Evolutionary conservation across 2,113 vertebrate species (phyloP), one percentile per base, ranked within the genome.

Genomic region (Athene noctua): DNA sequence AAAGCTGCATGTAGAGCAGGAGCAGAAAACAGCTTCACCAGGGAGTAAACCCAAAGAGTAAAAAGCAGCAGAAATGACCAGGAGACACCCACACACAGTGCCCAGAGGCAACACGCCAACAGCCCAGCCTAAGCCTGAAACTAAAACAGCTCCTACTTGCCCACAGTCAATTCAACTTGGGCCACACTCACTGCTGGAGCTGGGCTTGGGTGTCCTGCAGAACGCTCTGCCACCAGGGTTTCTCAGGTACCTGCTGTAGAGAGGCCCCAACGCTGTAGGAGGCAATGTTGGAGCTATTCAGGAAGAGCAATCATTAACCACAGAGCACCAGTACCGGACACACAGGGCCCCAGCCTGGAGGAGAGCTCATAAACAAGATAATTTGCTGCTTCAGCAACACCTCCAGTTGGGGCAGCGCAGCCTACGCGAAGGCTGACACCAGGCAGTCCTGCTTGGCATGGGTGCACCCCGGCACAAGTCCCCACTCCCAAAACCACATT

Each of bases 401-500:
- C n/a, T 32, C 18, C 0, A 1, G n/a, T 7, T 13, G 11, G 68
- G 36, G 11, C 67, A 23, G 62, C 13, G 0, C 61, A 80, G 55
- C 80, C 80, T 11, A 1, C 3, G 0, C 4, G 0, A 14, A 49
- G 49, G 80, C 77, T 40, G 67, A 52, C 38, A 7, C n/a, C 51
- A n/a, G 36, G 38, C 49, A 29, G 12, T 1, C 8, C 36, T 27
- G 59, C 59, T 44, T 26, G 49, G 22, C 6, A 1, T 1, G 1
- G 61, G 27, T 1, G 3, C 46, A 67, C 25, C 11, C 0, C 0
- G 1, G 46, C 1, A 5, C 70, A 18, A 54, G 7, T 2, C 25
- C 12, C 34, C 25, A 5, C 38, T 5, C n/a, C 3, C 13, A 44
- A 52, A 44, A 15, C 8, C n/a, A 19, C 6, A 0, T 1, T 9